Percentiles rank a stretch among this genome's conserved stretches.
Conservation (phyloP, 2,888 invertebrate species). For the Acleris cristana region DNA sequence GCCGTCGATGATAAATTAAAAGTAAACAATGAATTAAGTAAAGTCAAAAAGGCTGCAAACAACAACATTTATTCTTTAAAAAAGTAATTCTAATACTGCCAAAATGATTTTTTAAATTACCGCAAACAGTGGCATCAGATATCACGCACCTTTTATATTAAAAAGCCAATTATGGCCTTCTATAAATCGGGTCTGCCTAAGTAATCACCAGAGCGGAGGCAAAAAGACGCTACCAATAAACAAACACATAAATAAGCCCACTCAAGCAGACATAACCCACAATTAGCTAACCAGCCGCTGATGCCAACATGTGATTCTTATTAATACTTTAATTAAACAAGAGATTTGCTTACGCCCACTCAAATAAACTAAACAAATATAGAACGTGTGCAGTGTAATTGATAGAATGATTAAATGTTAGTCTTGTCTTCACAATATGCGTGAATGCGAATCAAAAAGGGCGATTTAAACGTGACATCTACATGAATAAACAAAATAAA, state of each 20-base stretch:
- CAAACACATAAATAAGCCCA: conserved; percentile 52
- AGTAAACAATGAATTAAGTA: too few species aligned
- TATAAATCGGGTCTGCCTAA: conserved; percentile 41
- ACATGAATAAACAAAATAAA: too few species aligned
- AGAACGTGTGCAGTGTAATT: neutral
- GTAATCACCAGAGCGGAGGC: conserved; percentile 42
- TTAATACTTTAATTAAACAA: conserved; percentile 27
- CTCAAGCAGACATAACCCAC: conserved; percentile 48
- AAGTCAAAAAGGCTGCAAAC: too few species aligned
- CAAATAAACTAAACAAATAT: conserved; percentile 23
- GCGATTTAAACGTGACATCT: too few species aligned
- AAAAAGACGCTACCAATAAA: conserved; percentile 45
- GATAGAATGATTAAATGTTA: neutral
- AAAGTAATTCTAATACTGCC: neutral
- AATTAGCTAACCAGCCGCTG: conserved; percentile 43
- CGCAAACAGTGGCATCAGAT: conserved; percentile 4
- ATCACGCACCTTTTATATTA: conserved; percentile 14
- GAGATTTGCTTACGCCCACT: conserved; percentile 23
- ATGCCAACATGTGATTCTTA: conserved; percentile 29
- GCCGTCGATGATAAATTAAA: too few species aligned
- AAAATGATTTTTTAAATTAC: neutral
- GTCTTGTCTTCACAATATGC: conserved; percentile 4
- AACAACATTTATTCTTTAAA: neutral
- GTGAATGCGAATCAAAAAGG: neutral
- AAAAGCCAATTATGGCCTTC: conserved; percentile 20